Percentiles rank a stretch among this genome's conserved stretches.
phyloP scores from a whole-genome alignment of 2,888 invertebrate species.

The Caenorhabditis becei region DNA sequence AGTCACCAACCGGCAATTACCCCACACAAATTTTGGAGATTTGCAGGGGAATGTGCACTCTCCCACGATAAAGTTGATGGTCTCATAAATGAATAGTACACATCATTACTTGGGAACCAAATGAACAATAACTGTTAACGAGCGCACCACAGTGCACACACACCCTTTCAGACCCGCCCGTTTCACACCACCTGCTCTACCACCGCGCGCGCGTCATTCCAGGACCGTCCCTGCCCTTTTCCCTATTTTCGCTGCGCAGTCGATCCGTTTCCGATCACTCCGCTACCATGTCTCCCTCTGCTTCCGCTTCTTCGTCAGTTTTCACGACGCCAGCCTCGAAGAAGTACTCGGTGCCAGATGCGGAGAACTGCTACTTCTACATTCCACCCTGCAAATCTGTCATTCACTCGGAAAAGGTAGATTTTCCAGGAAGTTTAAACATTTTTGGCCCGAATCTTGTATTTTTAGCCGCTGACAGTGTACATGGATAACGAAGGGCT shows the following conservation, averaged over 20 bases:
- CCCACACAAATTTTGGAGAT: too few species aligned
- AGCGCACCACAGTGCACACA: not conserved
- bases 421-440: not conserved
- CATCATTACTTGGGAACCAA: not conserved
- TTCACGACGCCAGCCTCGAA: conserved; percentile 26
- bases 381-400: conserved; percentile 46
- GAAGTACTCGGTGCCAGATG: conserved; percentile 47
- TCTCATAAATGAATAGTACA: not conserved
- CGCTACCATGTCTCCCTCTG: conserved; percentile 27
- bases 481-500: conserved; percentile 28
- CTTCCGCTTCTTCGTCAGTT: conserved; percentile 7
- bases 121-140: not conserved
- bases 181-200: not conserved
- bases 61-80: not conserved
- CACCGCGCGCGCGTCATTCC: conserved; percentile 1
- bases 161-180: not conserved
- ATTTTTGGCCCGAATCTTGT: not conserved
- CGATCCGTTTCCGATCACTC: not conserved
- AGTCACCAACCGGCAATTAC: too few species aligned
- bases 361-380: conserved; percentile 53
- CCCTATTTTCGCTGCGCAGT: not conserved
- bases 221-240: not conserved
- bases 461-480: conserved; percentile 49
- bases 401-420: conserved; percentile 44
- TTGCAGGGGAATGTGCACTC: too few species aligned